Conservation (phyloP, 1,140 invertebrate genomes). For the Globodera rostochiensis region DNA sequence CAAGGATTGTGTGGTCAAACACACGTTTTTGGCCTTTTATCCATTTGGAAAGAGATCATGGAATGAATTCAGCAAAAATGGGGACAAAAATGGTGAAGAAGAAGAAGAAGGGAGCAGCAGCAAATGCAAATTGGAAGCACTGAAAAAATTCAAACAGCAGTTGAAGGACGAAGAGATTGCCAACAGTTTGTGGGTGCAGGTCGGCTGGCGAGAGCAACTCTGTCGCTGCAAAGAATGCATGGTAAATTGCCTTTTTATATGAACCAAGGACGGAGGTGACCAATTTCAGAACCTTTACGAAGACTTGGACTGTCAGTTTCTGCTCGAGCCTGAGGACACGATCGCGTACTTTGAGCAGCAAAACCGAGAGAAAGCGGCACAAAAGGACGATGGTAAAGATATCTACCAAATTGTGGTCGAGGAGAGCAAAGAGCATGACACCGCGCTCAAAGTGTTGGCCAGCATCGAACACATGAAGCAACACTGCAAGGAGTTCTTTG, state of each 20-base stretch:
- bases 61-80: background rate
- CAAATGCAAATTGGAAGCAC: constrained; percentile 32
- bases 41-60: background rate
- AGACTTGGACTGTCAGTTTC: constrained; percentile 43
- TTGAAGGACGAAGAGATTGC: background rate
- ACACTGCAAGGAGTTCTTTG: constrained; percentile 44
- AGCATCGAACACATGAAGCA: constrained; percentile 50
- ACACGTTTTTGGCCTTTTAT: constrained; percentile 48
- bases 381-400: constrained; percentile 32
- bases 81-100: constrained; percentile 13
- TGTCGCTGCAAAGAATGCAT: constrained; percentile 45
- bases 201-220: constrained; percentile 41
- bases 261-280: background rate
- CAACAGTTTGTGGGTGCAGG: constrained; percentile 12
- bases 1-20: constrained; percentile 37
- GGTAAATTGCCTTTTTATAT: constrained; percentile 33
- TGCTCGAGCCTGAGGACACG: constrained; percentile 53
- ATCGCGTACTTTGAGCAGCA: constrained; percentile 38
- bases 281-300: constrained; percentile 54
- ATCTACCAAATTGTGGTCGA: constrained; percentile 38
- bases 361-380: constrained; percentile 9
- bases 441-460: constrained; percentile 35
- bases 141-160: constrained; percentile 24
- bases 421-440: constrained; percentile 37
- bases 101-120: constrained; percentile 7